Evolutionary conservation across 2,888 invertebrate species (phyloP).

Genomic region (Cordylochernes scorpioides): DNA sequence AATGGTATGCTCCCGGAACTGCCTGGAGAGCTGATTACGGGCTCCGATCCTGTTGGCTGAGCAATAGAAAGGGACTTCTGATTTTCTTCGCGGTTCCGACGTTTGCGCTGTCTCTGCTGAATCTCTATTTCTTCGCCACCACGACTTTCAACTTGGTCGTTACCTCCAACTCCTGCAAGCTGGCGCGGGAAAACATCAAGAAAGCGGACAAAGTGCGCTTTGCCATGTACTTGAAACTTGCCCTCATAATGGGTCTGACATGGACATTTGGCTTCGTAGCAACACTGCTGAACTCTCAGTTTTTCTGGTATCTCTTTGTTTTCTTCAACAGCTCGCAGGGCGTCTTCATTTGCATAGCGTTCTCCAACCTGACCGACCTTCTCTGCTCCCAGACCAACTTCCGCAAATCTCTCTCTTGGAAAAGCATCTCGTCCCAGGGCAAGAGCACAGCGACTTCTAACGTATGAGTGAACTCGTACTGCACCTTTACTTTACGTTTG

Average conservation of each 20-base stretch:
- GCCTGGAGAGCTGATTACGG: conserved; percentile 17
- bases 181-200: conserved; percentile 3
- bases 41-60: conserved; percentile 17
- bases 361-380: conserved; percentile 3
- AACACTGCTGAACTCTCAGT: conserved; percentile 17
- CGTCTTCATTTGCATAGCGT: conserved; percentile 5
- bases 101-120: conserved; percentile 20
- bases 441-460: no score
- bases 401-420: no score
- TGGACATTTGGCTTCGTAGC: conserved; percentile 26
- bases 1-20: neutral
- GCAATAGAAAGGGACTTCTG: conserved; percentile 18
- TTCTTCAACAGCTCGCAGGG: conserved; percentile 7
- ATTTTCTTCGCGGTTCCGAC: conserved; percentile 23
- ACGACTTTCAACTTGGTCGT: conserved; percentile 18
- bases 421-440: no score
- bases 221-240: conserved; percentile 20
- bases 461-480: no score
- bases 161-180: conserved; percentile 1
- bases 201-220: conserved; percentile 14
- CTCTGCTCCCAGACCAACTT: no score
- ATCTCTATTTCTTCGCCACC: conserved; percentile 20
- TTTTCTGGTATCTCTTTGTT: conserved; percentile 23
- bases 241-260: conserved; percentile 25
- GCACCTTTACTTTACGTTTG: no score